Evolutionary conservation across 2,797 vertebrate genomes (phyloP), one percentile per base, ranked within the genome.

Genomic region (Pempheris klunzingeri): DNA sequence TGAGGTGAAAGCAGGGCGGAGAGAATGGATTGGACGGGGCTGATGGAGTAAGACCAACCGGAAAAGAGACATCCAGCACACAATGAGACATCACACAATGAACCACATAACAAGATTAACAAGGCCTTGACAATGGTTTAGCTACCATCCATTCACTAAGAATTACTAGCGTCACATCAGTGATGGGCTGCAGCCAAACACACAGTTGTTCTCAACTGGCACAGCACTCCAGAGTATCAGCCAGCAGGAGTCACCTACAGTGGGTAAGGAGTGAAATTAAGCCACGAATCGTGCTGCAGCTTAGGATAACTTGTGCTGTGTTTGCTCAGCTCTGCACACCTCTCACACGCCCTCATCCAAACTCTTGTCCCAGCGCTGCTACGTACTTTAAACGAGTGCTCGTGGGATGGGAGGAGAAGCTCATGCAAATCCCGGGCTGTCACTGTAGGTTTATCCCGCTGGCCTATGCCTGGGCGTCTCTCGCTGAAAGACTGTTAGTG

Each of bases 381-480:
- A 30, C 65, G 7, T 85, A 86, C 81, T 82, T 82, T 85, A 87
- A 91, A 88, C 57, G 67, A 82, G 53, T 10, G 66, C 74, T 85
- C 71, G 77, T 73, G 82, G 84, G 79, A 82, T 60, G 81, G 87
- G 84, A 86, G 75, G 84, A 73, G 85, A 85, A 74, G 75, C 84
- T 85, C 83, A 87, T 88, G 90, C 80, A 89, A 88, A 91, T 90
- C 83, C 77, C 11, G 52, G 70, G 58, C 81, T 88, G 90, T 88
- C 85, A 77, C 82, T 86, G 85, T 63, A 70, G 88, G 77, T 88
- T 92, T 88, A 86, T 86, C 80, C 78, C 78, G 69, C 84, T 60
- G 78, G 84, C 83, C 89, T 57, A 30, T 70, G 69, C 82, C 71
- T 73, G 61, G 62, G 80, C 67, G 46, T 58, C 71, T 75, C 80